Conservation (phyloP, 2,797 vertebrate genomes). For the Yasuhikotakia modesta region DNA sequence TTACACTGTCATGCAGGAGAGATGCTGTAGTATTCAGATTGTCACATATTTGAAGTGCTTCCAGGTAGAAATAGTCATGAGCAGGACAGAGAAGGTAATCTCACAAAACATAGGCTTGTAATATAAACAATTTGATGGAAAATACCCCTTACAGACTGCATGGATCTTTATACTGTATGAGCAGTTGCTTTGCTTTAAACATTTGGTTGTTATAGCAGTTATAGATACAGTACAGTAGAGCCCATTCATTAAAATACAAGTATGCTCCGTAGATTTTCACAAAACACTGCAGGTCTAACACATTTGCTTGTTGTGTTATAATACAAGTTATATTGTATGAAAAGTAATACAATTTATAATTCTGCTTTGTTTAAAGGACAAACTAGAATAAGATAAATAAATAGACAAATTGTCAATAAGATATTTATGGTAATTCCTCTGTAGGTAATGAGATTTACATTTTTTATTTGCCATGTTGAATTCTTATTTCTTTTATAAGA, state of each 20-base stretch:
- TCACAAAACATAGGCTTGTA: conserved; percentile 41
- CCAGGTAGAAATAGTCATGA: conserved; percentile 84
- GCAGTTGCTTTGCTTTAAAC: neutral
- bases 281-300: neutral
- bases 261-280: neutral
- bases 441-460: no score
- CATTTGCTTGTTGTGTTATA: neutral
- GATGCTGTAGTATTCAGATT: conserved; percentile 86
- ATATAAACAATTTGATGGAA: conserved; percentile 48
- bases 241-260: conserved; percentile 10
- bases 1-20: conserved; percentile 92
- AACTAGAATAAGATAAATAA: neutral
- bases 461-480: neutral
- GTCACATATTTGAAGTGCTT: conserved; percentile 93
- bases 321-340: no score
- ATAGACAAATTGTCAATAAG: no score
- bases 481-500: neutral
- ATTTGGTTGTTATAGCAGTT: neutral
- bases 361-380: neutral
- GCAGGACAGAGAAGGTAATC: conserved; percentile 66
- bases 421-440: no score
- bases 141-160: conserved; percentile 26
- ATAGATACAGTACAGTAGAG: neutral
- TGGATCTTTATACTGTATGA: conserved; percentile 29
- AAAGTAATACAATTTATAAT: neutral